A percentile compares a stretch with the other conserved stretches of the same genome.
Evolutionary conservation across 64 coral and sea anemone species (phyloP).

Genomic region (Stylophora pistillata): DNA sequence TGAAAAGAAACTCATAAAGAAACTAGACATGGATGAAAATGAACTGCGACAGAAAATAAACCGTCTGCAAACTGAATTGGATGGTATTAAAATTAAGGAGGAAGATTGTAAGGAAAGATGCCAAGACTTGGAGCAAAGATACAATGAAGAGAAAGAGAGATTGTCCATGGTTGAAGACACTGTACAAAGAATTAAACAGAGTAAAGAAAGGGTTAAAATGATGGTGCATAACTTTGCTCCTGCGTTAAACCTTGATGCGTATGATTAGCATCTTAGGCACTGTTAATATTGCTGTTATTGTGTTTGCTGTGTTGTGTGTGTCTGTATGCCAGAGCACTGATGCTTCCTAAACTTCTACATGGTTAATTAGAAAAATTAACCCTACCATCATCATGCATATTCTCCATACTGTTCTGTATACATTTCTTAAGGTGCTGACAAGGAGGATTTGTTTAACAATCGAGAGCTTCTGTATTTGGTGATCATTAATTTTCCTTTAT

Average conservation of each 20-base stretch:
- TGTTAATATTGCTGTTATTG: not conserved
- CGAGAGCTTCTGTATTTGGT: no score
- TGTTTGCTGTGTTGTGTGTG: not conserved
- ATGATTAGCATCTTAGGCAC: conserved; percentile 9
- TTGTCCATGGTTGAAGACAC: conserved; percentile 93
- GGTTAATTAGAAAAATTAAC: no score
- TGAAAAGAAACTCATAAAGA: conserved; percentile 89
- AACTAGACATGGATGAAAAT: conserved; percentile 73
- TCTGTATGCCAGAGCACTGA: not conserved
- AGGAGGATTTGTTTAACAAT: no score
- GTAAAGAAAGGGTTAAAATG: conserved; percentile 92
- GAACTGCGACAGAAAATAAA: conserved; percentile 75
- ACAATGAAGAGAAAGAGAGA: conserved; percentile 89
- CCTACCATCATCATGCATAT: no score
- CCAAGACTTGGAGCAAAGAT: conserved; percentile 68
- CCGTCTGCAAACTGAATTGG: conserved; percentile 72
- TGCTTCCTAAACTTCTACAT: no score
- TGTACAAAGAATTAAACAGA: conserved; percentile 89
- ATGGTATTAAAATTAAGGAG: conserved; percentile 50
- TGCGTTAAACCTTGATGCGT: conserved; percentile 77
- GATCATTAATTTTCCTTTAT: no score
- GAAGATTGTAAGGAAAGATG: conserved; percentile 66
- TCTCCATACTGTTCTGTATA: no score
- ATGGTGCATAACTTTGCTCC: conserved; percentile 97
- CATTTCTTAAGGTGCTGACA: no score